Percentiles rank a stretch among this genome's conserved stretches.
phyloP scores from a whole-genome alignment of 2,113 vertebrate genomes.

The Prionailurus viverrinus region DNA sequence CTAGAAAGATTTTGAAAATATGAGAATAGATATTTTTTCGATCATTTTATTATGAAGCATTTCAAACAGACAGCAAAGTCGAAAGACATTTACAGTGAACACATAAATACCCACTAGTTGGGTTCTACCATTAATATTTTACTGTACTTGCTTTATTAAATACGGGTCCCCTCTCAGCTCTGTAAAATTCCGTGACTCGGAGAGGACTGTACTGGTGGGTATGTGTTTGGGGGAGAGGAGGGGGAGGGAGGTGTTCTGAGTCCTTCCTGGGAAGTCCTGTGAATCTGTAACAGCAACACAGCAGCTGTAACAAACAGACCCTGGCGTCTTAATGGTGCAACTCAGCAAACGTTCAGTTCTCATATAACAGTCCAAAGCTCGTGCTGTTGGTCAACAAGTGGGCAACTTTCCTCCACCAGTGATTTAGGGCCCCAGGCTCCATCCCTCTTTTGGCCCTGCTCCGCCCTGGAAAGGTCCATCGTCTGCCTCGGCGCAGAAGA shows the following conservation, averaged over 20 bases:
- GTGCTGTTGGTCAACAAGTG: neutral
- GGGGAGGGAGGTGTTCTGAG: neutral
- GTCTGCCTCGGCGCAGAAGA: neutral
- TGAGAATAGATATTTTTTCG: neutral
- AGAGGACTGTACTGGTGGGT: neutral
- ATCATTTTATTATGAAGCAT: neutral
- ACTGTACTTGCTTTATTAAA: neutral
- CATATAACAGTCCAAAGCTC: neutral
- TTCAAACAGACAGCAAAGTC: neutral
- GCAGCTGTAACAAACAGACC: neutral
- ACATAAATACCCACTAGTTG: neutral
- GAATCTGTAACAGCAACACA: neutral
- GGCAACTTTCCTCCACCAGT: neutral
- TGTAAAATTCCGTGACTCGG: neutral
- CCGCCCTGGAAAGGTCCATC: neutral
- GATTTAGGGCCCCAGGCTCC: neutral
- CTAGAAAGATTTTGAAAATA: conserved; percentile 3
- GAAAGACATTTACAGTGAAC: neutral
- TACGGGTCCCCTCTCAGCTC: neutral
- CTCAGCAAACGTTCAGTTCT: neutral
- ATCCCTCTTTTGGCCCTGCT: neutral
- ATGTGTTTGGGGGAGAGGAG: neutral
- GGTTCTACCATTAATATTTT: neutral
- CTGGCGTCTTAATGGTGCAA: neutral
- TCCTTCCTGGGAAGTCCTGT: neutral